These are phyloP conservation scores for Cerastis leucographa DNA, from an alignment of 2,888 invertebrate species.

Conservation along the genomic window DNA sequence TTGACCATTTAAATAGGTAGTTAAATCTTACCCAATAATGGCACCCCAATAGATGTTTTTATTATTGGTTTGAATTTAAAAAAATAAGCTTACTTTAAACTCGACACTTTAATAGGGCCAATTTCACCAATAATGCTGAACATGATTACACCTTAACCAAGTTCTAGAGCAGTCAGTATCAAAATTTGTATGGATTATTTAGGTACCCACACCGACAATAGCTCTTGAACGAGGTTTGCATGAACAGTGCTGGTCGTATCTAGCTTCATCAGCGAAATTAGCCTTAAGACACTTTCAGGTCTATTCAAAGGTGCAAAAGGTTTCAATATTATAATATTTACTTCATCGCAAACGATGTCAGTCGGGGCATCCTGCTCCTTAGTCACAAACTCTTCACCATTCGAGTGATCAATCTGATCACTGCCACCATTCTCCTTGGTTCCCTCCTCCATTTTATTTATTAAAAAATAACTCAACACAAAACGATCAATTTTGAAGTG, in stretches of 20 bases:
- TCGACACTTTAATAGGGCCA: not conserved
- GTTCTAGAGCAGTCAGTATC: not conserved
- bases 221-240: not conserved
- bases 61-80: not conserved
- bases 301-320: not conserved
- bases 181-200: not conserved
- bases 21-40: no score
- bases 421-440: conserved; percentile 67
- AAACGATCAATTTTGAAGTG: conserved; percentile 71
- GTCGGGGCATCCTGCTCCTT: conserved; percentile 77
- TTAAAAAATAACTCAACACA: conserved; percentile 65
- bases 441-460: conserved; percentile 74
- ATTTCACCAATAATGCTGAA: not conserved
- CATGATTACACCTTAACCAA: not conserved
- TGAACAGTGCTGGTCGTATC: not conserved
- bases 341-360: conserved; percentile 77
- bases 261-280: not conserved
- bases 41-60: not conserved
- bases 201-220: not conserved
- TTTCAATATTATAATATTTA: conserved; percentile 74
- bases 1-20: not conserved
- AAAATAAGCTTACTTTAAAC: not conserved
- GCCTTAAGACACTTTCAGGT: no score
- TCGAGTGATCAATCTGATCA: conserved; percentile 68
- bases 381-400: conserved; percentile 74